Evolutionary conservation across 2,797 vertebrate genomes (phyloP).

Genomic region (Silurus aristotelis): DNA sequence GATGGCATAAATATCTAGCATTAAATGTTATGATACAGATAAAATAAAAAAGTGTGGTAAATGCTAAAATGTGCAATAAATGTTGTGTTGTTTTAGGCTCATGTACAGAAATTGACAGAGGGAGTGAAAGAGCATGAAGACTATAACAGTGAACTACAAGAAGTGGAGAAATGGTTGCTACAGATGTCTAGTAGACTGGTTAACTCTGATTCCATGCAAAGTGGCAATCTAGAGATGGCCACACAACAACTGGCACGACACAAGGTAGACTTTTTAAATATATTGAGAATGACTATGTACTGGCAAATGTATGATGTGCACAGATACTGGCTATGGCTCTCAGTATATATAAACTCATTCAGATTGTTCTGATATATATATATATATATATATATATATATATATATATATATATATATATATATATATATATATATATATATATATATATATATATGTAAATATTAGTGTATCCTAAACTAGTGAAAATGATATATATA

Average conservation of each 20-base stretch:
- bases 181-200: constrained; percentile 95
- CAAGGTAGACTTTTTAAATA: constrained; percentile 77
- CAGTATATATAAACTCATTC: neutral
- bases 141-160: constrained; percentile 89
- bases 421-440: too few species aligned
- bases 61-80: neutral
- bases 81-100: constrained; percentile 67
- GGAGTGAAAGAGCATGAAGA: constrained; percentile 91
- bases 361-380: too few species aligned
- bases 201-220: constrained; percentile 85
- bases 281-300: neutral
- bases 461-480: neutral
- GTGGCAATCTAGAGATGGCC: constrained; percentile 83
- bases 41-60: neutral
- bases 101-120: constrained; percentile 76
- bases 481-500: neutral
- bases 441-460: too few species aligned
- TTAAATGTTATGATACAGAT: neutral
- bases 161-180: constrained; percentile 93
- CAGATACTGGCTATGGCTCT: neutral
- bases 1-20: neutral
- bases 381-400: too few species aligned
- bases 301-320: constrained; percentile 2
- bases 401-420: too few species aligned
- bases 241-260: constrained; percentile 94